Base-by-base conservation (phyloP, 2,797 vertebrate species). In the Euphonia xanthogaster region DNA sequence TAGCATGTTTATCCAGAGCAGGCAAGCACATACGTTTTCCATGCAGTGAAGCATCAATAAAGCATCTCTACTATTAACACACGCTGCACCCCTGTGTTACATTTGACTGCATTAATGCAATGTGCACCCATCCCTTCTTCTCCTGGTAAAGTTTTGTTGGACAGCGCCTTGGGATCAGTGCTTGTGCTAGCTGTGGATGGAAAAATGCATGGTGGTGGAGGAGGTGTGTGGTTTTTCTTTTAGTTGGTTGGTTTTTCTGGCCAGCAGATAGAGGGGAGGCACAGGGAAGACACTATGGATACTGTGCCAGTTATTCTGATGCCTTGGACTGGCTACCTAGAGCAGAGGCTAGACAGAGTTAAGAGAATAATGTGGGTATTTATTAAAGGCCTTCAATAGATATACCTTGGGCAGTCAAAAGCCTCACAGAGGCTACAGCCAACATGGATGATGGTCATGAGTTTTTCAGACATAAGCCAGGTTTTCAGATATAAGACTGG, bases 401-500 rank as follows among this genome's bases (percentile, higher is more conserved):
- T 37, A 21, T 13, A 54, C 14, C 50, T 45, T 25, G 50, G 39
- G 9, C 8, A 16, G n/a, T 37, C 40, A 45, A 25, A 54, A 54
- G 60, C 39, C 39, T 53, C 1, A 0, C 16, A 54, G 48, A 35
- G 20, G 25, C 16, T 77, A 8, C 21, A 35, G 5, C 13, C 10
- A 31, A 25, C 5, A 20, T 53, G n/a, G 31, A 9, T 0, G 0
- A 31, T 5, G 21, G 21, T 25, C n/a, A 31, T 1, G 5, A 53
- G 12, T 12, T 54, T 63, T 54, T 65, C 25, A 65, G 48, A 54
- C 8, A 76, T 7, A 33, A 33, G 7, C n/a, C n/a, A 33, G n/a
- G n/a, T 33, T 33, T 55, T 23, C n/a, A 27, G 24, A 27, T 27
- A 27, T 37, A 58, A 58, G 24, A 13, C 31, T 53, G 25, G 16